A percentile compares a stretch with the other conserved stretches of the same genome.
Conservation (phyloP, 2,888 invertebrate genomes). For the Criorhina ranunculi region DNA sequence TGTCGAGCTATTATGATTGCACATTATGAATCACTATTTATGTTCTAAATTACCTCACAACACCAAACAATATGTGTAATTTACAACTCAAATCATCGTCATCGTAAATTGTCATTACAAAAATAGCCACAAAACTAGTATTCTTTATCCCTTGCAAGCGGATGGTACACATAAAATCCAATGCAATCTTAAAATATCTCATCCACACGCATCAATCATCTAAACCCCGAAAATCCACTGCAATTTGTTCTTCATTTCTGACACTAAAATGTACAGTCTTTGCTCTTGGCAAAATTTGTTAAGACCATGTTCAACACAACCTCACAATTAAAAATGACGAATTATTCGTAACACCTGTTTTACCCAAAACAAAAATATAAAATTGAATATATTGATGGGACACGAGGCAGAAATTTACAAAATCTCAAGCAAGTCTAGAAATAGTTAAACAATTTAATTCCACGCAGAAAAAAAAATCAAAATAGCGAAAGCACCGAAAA, state of each 20-base stretch:
- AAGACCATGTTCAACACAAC: slow-evolving; percentile 40
- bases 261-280: slow-evolving; percentile 33
- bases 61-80: slow-evolving; percentile 54
- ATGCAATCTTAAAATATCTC: slow-evolving; percentile 51
- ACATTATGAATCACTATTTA: slow-evolving; percentile 37
- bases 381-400: slow-evolving; percentile 68
- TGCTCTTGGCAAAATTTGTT: slow-evolving; percentile 60
- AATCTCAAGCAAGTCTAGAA: slow-evolving; percentile 3
- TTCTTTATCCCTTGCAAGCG: slow-evolving; percentile 47
- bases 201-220: slow-evolving; percentile 65
- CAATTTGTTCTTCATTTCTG: slow-evolving; percentile 23
- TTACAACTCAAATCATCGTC: slow-evolving; percentile 26
- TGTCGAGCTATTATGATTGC: slow-evolving; percentile 45
- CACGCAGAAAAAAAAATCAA: slow-evolving; percentile 12
- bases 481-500: slow-evolving; percentile 9
- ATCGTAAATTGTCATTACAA: slow-evolving; percentile 10
- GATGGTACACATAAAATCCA: slow-evolving; percentile 39
- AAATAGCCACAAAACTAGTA: slow-evolving; percentile 49
- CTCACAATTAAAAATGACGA: slow-evolving; percentile 61
- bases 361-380: slow-evolving; percentile 62
- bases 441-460: slow-evolving; percentile 37
- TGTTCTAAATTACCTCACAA: slow-evolving; percentile 35
- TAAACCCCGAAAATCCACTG: slow-evolving; percentile 36
- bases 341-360: slow-evolving; percentile 70
- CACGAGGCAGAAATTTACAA: slow-evolving; percentile 56